Evolutionary conservation across 2,888 invertebrate species (phyloP).

Genomic region (Mimumesa dahlbomi): DNA sequence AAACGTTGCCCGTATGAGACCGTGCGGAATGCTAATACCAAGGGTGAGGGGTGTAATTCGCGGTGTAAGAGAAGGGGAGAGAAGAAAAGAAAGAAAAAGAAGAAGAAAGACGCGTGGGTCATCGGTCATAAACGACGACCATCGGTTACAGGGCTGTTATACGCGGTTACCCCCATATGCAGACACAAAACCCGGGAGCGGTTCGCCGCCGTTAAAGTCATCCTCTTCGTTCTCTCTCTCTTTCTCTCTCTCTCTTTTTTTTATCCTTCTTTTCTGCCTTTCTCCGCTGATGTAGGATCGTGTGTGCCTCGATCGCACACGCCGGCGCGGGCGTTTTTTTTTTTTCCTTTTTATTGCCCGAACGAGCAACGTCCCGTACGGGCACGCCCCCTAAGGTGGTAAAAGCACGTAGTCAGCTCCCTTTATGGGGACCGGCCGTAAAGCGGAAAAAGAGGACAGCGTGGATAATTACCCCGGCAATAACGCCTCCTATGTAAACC

Average conservation of each 20-base stretch:
- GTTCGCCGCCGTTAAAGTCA: constrained; percentile 33
- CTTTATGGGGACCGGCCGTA: constrained; percentile 59
- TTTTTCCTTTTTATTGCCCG: constrained; percentile 67
- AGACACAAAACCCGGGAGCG: constrained; percentile 41
- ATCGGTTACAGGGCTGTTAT: constrained; percentile 33
- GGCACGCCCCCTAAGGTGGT: constrained; percentile 59
- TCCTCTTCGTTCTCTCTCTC: neutral
- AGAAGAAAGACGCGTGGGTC: constrained; percentile 21
- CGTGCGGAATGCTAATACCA: too few relatives aligned
- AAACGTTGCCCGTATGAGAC: too few relatives aligned
- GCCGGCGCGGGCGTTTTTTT: too few relatives aligned
- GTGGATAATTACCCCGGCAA: constrained; percentile 63
- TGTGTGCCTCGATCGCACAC: constrained; percentile 57
- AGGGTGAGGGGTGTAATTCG: too few relatives aligned
- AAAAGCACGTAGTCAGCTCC: constrained; percentile 61
- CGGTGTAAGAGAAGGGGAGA: too few relatives aligned
- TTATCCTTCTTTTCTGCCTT: constrained; percentile 26
- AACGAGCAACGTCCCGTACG: constrained; percentile 61
- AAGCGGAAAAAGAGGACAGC: constrained; percentile 62
- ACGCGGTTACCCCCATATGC: constrained; percentile 24
- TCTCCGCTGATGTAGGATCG: constrained; percentile 45
- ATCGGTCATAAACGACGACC: constrained; percentile 32
- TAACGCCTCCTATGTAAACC: constrained; percentile 45
- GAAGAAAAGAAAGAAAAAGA: too few relatives aligned
- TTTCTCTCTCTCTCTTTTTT: neutral